A percentile compares a stretch with the other conserved stretches of the same genome.
phyloP scores from a whole-genome alignment of 2,888 invertebrate genomes.

The Dastarcus helophoroides region DNA sequence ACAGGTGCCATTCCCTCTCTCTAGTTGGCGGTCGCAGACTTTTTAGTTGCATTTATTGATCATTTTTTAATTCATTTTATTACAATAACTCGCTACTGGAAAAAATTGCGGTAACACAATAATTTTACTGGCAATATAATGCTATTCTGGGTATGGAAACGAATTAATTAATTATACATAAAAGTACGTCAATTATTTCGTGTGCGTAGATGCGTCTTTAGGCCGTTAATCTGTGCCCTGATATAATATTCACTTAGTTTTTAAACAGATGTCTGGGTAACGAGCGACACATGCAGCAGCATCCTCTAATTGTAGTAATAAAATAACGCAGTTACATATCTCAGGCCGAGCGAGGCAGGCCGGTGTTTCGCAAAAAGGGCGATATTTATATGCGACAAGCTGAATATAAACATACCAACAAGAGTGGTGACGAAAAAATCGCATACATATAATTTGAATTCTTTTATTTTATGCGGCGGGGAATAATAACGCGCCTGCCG shows the following conservation, averaged over 20 bases:
- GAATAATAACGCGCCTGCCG: constrained; percentile 37
- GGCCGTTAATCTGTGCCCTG: constrained; percentile 5
- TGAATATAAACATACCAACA: constrained; percentile 39
- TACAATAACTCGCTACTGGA: no score
- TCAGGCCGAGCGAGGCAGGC: constrained; percentile 17
- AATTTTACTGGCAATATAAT: no score
- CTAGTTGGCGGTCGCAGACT: no score
- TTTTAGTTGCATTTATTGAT: no score
- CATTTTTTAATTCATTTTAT: no score
- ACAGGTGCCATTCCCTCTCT: no score
- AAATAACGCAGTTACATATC: constrained; percentile 28
- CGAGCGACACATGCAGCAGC: constrained; percentile 15
- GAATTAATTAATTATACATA: no score
- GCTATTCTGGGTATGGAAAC: no score
- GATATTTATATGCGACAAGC: constrained; percentile 36
- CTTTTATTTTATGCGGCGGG: constrained; percentile 35
- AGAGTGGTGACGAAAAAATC: constrained; percentile 36
- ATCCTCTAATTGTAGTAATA: constrained; percentile 32
- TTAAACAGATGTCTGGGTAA: constrained; percentile 21
- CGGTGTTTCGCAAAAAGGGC: constrained; percentile 20
- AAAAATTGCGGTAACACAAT: no score
- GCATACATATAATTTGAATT: constrained; percentile 38
- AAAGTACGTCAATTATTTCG: no score
- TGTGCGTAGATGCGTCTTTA: no score
- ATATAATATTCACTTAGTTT: constrained; percentile 21